phyloP scores from a whole-genome alignment of 92 coral and sea anemone species.

The Heteractis magnifica region DNA sequence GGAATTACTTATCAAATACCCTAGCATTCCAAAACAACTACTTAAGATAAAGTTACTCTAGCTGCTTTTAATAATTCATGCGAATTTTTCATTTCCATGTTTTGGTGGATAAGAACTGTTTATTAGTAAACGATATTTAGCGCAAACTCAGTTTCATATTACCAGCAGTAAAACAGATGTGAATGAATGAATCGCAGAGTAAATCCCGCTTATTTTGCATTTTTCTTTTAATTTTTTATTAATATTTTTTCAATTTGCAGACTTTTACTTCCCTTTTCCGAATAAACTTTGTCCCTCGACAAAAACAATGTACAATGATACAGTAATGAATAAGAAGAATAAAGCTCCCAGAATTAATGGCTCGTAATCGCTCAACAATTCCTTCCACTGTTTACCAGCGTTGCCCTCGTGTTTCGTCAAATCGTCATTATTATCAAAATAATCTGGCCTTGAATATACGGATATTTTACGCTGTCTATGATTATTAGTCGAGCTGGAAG shows the following conservation, averaged over 20 bases:
- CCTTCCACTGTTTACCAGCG: constrained; percentile 10
- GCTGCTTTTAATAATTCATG: background rate
- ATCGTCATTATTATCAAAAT: background rate
- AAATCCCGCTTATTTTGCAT: background rate
- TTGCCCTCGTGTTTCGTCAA: background rate
- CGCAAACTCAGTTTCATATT: too few species aligned
- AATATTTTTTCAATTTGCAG: background rate
- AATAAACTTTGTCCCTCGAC: constrained; percentile 44
- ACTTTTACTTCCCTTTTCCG: constrained; percentile 19
- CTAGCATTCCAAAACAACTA: too few species aligned
- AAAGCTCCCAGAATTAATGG: constrained; percentile 31
- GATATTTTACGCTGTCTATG: constrained; percentile 29
- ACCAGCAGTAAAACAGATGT: too few species aligned
- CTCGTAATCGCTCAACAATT: constrained; percentile 28
- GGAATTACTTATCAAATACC: too few species aligned
- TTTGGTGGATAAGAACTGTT: background rate
- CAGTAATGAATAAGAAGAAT: constrained; percentile 19
- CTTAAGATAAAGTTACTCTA: too few species aligned
- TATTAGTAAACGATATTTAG: background rate
- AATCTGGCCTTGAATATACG: constrained; percentile 37
- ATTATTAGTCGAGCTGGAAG: background rate
- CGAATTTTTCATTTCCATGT: background rate
- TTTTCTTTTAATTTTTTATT: background rate
- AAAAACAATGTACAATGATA: constrained; percentile 36
- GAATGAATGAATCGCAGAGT: too few species aligned